These are phyloP conservation scores for Pristionchus fissidentatus DNA, from an alignment of 2,888 invertebrate species.

Conservation along the genomic window DNA sequence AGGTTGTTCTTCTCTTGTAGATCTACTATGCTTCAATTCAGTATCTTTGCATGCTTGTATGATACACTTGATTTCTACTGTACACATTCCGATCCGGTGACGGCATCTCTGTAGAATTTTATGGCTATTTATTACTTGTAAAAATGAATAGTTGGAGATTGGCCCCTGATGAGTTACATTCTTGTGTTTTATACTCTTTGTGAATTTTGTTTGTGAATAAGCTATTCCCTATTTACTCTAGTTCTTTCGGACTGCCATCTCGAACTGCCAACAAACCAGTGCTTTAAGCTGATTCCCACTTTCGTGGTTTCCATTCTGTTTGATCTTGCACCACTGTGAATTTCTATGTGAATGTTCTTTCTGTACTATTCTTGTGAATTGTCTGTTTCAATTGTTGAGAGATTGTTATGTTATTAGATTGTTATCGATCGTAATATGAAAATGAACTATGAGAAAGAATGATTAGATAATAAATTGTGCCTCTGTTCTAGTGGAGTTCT, in stretches of 20 bases:
- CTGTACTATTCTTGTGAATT: slow-evolving; percentile 7
- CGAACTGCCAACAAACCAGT: not conserved
- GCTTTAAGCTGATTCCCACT: slow-evolving; percentile 32
- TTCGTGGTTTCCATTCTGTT: slow-evolving; percentile 1
- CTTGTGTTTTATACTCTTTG: slow-evolving; percentile 9
- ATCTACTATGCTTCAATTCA: not conserved
- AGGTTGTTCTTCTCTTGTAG: slow-evolving; percentile 1
- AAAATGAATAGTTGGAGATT: not conserved
- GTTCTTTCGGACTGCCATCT: slow-evolving; percentile 18
- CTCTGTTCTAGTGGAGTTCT: not conserved
- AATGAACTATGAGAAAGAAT: not conserved
- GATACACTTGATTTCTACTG: slow-evolving; percentile 14
- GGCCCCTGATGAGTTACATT: not conserved
- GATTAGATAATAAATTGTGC: not conserved
- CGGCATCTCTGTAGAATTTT: not conserved
- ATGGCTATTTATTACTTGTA: slow-evolving; percentile 13
- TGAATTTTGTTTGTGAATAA: not conserved
- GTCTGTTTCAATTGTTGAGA: not conserved
- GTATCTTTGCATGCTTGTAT: slow-evolving; percentile 42
- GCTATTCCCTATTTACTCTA: slow-evolving; percentile 1
- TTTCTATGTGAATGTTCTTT: not conserved
- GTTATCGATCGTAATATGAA: not conserved
- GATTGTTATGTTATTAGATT: not conserved
- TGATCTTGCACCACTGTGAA: not conserved
- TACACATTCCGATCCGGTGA: slow-evolving; percentile 25